Evolutionary conservation across 2,113 vertebrate genomes (phyloP).

Genomic region (Athene cunicularia): DNA sequence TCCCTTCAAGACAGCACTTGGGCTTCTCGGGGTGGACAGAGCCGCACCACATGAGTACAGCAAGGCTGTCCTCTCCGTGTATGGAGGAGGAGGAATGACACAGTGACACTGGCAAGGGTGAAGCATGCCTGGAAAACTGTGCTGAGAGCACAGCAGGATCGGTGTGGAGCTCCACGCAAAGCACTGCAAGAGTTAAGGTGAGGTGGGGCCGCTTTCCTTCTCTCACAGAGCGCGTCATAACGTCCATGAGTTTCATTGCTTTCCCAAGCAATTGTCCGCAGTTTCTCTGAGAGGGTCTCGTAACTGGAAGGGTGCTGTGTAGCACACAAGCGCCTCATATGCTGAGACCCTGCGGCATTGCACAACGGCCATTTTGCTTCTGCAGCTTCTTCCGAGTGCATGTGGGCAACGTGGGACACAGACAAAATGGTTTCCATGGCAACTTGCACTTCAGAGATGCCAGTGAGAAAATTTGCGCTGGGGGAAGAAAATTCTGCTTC

Average conservation of each 20-base stretch:
- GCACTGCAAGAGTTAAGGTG: neutral
- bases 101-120: neutral
- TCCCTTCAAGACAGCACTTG: neutral
- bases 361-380: conserved; percentile 62
- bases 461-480: conserved; percentile 54
- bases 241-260: neutral
- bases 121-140: neutral
- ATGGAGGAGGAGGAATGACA: neutral
- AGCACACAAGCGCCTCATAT: accelerated
- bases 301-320: neutral
- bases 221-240: accelerated
- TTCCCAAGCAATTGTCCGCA: accelerated
- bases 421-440: conserved; percentile 67
- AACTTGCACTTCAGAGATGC: conserved; percentile 62
- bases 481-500: conserved; percentile 23
- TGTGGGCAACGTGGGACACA: conserved; percentile 66
- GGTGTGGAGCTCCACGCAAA: neutral
- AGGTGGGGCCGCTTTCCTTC: neutral
- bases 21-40: neutral
- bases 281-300: neutral
- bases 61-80: neutral
- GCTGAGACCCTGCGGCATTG: neutral
- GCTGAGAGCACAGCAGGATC: neutral
- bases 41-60: accelerated
- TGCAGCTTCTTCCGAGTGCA: neutral